A percentile compares a stretch with the other conserved stretches of the same genome.
Evolutionary conservation across 2,888 invertebrate genomes (phyloP).

Genomic region (Nineta flava): DNA sequence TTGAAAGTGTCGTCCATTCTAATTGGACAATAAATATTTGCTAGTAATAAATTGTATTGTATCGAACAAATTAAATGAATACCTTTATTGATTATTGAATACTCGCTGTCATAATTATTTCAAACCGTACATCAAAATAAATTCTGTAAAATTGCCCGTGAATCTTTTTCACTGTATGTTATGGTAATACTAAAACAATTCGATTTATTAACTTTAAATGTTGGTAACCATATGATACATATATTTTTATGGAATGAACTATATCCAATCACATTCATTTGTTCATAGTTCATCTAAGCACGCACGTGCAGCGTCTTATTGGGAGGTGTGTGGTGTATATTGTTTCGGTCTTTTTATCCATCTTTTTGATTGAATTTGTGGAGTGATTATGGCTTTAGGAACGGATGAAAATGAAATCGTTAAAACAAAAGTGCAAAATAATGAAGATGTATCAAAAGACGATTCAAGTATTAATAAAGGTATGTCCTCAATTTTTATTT

Average conservation of each 20-base stretch:
- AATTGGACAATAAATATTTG: too few relatives aligned
- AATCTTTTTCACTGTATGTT: too few relatives aligned
- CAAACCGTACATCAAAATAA: too few relatives aligned
- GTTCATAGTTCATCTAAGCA: not conserved
- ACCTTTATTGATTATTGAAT: too few relatives aligned
- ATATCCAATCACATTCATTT: not conserved
- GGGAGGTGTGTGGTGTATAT: not conserved
- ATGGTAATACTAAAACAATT: too few relatives aligned
- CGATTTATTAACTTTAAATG: too few relatives aligned
- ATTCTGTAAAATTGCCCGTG: too few relatives aligned
- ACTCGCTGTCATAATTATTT: too few relatives aligned
- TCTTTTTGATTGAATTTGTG: not conserved
- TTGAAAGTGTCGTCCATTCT: too few relatives aligned
- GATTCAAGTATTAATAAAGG: not conserved
- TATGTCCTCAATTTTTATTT: not conserved
- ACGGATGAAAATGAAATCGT: conserved; percentile 18
- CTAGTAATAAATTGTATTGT: too few relatives aligned
- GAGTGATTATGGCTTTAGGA: conserved; percentile 20
- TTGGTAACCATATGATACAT: too few relatives aligned
- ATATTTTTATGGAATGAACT: not conserved
- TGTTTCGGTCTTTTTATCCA: not conserved
- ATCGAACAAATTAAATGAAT: too few relatives aligned
- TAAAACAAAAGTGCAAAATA: conserved; percentile 14
- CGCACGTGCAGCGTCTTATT: not conserved
- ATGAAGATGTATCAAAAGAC: not conserved